Percentiles rank a stretch among this genome's conserved stretches.
These are phyloP conservation scores for Koerneria pararmatus DNA, from an alignment of 2,888 invertebrate species.

Conservation along the genomic window DNA sequence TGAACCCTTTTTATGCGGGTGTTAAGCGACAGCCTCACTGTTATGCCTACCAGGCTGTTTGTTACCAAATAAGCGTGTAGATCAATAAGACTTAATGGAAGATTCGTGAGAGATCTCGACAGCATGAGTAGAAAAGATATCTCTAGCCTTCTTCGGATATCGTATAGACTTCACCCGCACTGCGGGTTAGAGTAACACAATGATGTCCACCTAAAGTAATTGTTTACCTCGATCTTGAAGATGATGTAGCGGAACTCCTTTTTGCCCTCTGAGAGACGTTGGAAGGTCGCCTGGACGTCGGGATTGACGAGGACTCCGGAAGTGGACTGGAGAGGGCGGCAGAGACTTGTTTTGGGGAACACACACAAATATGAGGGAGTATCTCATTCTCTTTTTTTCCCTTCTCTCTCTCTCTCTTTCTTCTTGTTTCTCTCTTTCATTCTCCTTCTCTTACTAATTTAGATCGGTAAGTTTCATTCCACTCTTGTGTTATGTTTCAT, in stretches of 20 bases:
- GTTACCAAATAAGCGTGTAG: too few relatives aligned
- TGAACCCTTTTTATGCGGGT: too few relatives aligned
- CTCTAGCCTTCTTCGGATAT: too few relatives aligned
- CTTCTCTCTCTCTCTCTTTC: not conserved
- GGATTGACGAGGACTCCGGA: conserved; percentile 59
- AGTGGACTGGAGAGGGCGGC: conserved; percentile 35
- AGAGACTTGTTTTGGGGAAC: too few relatives aligned
- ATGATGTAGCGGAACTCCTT: conserved; percentile 59
- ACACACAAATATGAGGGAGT: not conserved
- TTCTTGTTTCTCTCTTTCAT: not conserved
- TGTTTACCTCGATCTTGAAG: conserved; percentile 58
- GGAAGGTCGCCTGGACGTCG: conserved; percentile 58
- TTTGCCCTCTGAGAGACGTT: conserved; percentile 57
- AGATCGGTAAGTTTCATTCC: too few relatives aligned
- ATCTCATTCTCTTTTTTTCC: not conserved
- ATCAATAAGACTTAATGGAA: too few relatives aligned
- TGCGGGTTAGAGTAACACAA: too few relatives aligned
- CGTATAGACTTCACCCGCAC: too few relatives aligned
- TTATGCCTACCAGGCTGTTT: not conserved
- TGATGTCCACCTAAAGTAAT: conserved; percentile 6
- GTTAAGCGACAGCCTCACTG: too few relatives aligned
- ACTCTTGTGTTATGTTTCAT: too few relatives aligned
- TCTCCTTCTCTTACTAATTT: not conserved
- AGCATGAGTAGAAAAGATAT: not conserved
- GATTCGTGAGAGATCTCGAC: too few relatives aligned